These are phyloP conservation scores for Papilio polyxenes DNA, from an alignment of 1,140 invertebrate species.

Conservation along the genomic window DNA sequence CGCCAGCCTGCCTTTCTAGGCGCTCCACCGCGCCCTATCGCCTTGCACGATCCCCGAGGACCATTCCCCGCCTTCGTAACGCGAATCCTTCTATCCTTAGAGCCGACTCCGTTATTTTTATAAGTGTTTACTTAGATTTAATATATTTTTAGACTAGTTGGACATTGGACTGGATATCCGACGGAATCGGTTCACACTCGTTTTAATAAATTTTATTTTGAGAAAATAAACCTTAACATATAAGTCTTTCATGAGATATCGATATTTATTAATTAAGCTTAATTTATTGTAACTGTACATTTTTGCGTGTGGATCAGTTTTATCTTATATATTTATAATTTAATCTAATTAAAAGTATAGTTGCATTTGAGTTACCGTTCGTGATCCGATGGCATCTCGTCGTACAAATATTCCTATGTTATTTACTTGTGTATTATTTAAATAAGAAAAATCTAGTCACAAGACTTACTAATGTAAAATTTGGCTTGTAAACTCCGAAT, in stretches of 20 bases:
- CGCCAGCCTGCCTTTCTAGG: constrained; percentile 94
- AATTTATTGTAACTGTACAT: constrained; percentile 77
- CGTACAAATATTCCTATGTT: constrained; percentile 81
- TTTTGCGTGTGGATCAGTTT: constrained; percentile 75
- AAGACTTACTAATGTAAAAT: constrained; percentile 79
- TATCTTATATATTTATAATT: constrained; percentile 59
- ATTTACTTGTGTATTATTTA: constrained; percentile 79
- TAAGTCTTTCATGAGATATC: constrained; percentile 60
- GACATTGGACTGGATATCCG: constrained; percentile 72
- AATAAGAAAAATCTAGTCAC: constrained; percentile 80
- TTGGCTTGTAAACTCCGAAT: constrained; percentile 72
- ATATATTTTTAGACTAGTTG: constrained; percentile 77
- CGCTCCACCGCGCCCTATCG: constrained; percentile 40
- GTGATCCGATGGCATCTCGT: constrained; percentile 80
- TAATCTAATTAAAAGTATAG: constrained; percentile 71
- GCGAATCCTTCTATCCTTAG: constrained; percentile 63
- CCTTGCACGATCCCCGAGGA: constrained; percentile 59
- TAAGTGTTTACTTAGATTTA: constrained; percentile 74
- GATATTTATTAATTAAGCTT: constrained; percentile 61
- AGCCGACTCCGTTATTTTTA: constrained; percentile 77
- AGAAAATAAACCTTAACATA: constrained; percentile 63
- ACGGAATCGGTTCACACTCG: constrained; percentile 74
- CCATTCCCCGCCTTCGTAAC: constrained; percentile 70
- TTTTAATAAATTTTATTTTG: constrained; percentile 62
- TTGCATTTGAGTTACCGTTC: constrained; percentile 80